A percentile compares a stretch with the other conserved stretches of the same genome.
Conservation (phyloP, 2,113 vertebrate species). For the Cyphomyrus discorhynchus region DNA sequence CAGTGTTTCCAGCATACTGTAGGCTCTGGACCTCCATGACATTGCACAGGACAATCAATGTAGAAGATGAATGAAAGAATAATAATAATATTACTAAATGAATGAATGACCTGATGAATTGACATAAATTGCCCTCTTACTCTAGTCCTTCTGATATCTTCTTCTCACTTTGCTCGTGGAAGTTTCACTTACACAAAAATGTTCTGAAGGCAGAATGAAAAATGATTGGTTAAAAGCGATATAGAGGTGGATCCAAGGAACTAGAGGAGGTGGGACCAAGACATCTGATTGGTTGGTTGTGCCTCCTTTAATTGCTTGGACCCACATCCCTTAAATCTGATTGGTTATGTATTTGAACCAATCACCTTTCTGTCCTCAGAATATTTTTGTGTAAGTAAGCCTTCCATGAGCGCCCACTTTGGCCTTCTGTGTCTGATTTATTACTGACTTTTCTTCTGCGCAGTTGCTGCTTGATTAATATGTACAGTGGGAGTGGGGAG, state of each 20-base stretch:
- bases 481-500: neutral
- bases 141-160: neutral
- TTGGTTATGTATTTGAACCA: neutral
- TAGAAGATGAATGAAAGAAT: neutral
- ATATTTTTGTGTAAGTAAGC: too few species aligned
- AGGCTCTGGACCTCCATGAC: neutral
- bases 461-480: neutral
- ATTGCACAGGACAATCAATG: neutral
- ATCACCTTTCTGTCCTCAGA: too few species aligned
- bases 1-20: neutral
- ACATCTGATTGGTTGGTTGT: neutral
- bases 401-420: too few species aligned
- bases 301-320: neutral
- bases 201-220: neutral
- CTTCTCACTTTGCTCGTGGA: neutral
- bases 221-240: neutral
- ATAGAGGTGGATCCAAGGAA: neutral
- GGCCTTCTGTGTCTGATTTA: neutral
- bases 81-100: neutral
- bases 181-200: neutral
- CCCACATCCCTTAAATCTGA: neutral
- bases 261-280: neutral
- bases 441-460: neutral
- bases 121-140: neutral
- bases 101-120: neutral